phyloP scores from a whole-genome alignment of 2,797 vertebrate species.

The Myripristis murdjan region DNA sequence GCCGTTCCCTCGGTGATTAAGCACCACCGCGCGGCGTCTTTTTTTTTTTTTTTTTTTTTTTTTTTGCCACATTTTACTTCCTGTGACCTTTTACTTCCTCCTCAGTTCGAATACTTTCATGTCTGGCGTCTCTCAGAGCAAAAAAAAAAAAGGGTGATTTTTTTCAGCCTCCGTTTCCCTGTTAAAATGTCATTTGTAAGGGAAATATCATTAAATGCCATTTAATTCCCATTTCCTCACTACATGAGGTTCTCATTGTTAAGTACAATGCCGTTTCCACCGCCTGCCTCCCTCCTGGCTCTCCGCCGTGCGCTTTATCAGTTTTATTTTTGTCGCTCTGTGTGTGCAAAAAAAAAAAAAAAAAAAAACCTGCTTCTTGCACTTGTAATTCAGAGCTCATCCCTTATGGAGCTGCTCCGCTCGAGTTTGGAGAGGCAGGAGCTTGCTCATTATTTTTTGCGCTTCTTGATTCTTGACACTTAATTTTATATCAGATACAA shows the following conservation, averaged over 20 bases:
- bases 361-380: constrained; percentile 24
- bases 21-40: constrained; percentile 3
- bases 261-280: constrained; percentile 39
- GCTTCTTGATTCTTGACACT: neutral
- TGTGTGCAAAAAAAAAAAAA: no score
- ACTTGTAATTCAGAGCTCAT: constrained; percentile 32
- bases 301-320: constrained; percentile 14
- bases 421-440: constrained; percentile 20
- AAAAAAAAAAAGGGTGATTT: constrained; percentile 11
- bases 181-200: constrained; percentile 49
- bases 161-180: neutral
- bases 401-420: neutral
- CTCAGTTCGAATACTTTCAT: constrained; percentile 5
- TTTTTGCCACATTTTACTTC: constrained; percentile 8
- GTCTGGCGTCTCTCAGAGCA: neutral
- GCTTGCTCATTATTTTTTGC: constrained; percentile 13
- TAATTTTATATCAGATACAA: constrained; percentile 1
- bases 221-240: constrained; percentile 47
- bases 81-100: constrained; percentile 7
- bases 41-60: no score
- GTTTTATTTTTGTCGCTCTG: constrained; percentile 24
- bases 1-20: neutral
- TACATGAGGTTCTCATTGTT: constrained; percentile 43
- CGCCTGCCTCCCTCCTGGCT: constrained; percentile 1
- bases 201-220: constrained; percentile 50